Conservation (phyloP, 2,113 vertebrate species). For the Gyps fulvus region DNA sequence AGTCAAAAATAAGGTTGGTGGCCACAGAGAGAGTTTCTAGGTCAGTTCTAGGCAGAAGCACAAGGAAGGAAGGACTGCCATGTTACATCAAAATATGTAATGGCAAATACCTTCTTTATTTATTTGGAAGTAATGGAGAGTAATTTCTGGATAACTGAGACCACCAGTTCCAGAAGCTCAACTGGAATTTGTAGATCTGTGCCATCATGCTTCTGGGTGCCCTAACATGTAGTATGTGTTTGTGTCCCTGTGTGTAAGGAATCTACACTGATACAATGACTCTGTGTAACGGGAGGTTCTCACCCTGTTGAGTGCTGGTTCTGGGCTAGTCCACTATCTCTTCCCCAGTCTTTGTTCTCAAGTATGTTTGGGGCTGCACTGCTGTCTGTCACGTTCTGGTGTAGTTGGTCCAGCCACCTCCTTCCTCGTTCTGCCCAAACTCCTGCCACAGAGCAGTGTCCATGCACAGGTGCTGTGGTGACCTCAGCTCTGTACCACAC, state of each 20-base stretch:
- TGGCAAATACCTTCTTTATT: not conserved
- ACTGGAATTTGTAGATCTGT: rapidly evolving
- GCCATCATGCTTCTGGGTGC: not conserved
- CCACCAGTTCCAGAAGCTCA: not conserved
- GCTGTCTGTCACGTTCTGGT: not conserved
- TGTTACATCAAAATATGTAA: rapidly evolving
- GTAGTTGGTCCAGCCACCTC: not conserved
- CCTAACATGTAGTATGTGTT: rapidly evolving
- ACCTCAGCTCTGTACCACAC: too few relatives aligned
- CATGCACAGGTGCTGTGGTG: not conserved
- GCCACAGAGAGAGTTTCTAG: not conserved
- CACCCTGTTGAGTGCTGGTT: rapidly evolving
- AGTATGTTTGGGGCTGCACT: not conserved
- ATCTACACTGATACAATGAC: rapidly evolving
- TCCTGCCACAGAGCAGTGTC: not conserved
- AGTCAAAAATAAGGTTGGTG: constrained; percentile 80
- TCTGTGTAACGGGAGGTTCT: not conserved
- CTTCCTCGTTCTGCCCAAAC: not conserved
- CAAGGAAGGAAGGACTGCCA: rapidly evolving
- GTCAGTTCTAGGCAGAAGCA: not conserved
- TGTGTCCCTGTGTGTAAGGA: not conserved
- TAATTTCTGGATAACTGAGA: not conserved
- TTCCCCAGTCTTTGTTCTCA: not conserved
- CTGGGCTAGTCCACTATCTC: rapidly evolving
- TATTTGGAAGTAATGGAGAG: not conserved